These are phyloP conservation scores for Macrobrachium rosenbergii DNA, from an alignment of 1,140 invertebrate species.

Conservation along the genomic window DNA sequence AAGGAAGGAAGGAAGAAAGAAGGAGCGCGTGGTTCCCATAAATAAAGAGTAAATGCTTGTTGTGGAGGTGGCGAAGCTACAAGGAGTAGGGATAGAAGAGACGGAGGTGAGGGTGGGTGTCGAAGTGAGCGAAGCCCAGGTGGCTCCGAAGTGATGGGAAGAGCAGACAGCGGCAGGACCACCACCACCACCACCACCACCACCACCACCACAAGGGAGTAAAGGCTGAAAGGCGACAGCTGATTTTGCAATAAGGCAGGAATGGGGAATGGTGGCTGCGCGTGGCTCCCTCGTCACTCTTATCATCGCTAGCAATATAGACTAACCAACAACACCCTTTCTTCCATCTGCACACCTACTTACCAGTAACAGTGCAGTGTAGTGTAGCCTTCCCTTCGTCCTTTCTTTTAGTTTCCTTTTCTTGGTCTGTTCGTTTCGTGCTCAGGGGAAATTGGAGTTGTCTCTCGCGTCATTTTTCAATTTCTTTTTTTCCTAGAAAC, in stretches of 20 bases:
- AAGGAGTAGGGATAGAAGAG: neutral
- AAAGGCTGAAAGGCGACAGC: neutral
- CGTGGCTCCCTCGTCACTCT: no score
- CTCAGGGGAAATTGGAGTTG: no score
- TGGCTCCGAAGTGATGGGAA: slow-evolving; percentile 1
- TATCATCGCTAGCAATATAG: no score
- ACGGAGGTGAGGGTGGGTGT: neutral
- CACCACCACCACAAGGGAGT: neutral
- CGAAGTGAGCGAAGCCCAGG: neutral
- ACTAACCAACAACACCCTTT: no score
- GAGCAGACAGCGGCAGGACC: neutral
- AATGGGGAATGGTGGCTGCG: neutral
- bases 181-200: slow-evolving; percentile 1
- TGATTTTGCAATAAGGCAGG: neutral
- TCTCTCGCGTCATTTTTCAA: no score
- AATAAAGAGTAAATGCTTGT: neutral
- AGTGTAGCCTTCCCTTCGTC: no score
- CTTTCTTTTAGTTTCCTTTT: no score
- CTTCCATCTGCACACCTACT: no score
- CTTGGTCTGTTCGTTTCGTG: no score
- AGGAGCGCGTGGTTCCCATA: neutral
- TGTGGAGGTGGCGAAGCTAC: neutral
- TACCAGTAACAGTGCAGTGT: no score
- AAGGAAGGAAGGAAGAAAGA: neutral
- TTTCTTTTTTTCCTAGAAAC: no score